Conservation (phyloP, 1,140 invertebrate genomes). For the Ptiloglossa arizonensis region DNA sequence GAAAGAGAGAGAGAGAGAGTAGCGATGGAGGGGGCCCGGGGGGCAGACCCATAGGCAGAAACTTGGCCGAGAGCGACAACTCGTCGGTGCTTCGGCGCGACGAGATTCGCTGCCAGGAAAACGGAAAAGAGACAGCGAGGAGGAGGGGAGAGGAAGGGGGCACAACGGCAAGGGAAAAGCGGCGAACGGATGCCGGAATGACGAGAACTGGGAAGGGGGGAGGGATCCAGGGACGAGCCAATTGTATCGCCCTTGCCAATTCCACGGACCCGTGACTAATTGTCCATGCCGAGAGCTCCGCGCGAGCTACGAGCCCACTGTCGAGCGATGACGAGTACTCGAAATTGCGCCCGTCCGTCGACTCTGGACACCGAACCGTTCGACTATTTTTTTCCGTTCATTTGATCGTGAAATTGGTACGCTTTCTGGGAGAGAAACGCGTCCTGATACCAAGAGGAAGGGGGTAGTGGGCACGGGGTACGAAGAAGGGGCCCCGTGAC, state of each 20-base stretch:
- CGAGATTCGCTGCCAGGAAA: constrained; percentile 29
- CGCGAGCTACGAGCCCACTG: constrained; percentile 41
- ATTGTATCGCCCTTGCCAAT: constrained; percentile 60
- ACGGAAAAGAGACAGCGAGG: not conserved
- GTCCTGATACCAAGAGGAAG: too few species aligned
- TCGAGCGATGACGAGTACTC: constrained; percentile 46
- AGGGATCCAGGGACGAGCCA: constrained; percentile 37
- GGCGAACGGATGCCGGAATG: constrained; percentile 13
- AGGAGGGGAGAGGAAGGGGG: not conserved
- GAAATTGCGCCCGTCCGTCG: constrained; percentile 29
- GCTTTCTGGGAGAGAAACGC: not conserved
- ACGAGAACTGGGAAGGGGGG: constrained; percentile 48
- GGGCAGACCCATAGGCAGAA: constrained; percentile 29
- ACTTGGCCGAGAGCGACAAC: constrained; percentile 48
- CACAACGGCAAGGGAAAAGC: constrained; percentile 1
- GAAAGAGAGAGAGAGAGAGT: too few species aligned
- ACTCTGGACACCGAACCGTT: not conserved
- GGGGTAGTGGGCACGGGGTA: too few species aligned
- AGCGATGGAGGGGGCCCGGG: too few species aligned
- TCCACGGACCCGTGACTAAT: constrained; percentile 58
- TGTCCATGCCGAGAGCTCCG: constrained; percentile 52
- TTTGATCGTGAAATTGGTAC: not conserved
- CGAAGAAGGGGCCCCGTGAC: too few species aligned
- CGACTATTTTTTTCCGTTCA: not conserved
- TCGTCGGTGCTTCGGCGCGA: constrained; percentile 35